Base-by-base conservation (phyloP, 2,888 invertebrate species). In the Catocala nupta region DNA sequence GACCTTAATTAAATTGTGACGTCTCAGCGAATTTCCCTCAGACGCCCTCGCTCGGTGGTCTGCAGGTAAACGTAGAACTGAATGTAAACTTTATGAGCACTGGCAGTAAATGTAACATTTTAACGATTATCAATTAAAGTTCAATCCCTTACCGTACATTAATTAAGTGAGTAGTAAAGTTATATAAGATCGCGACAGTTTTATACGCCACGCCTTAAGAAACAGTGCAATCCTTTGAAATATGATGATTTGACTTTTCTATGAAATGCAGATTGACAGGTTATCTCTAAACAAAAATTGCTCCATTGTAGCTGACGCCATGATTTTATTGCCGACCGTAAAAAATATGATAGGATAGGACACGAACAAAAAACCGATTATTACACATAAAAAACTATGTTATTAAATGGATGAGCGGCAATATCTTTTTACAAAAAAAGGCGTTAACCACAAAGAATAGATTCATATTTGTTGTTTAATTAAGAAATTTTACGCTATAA, bases 1-100 rank as follows among this genome's bases (percentile, higher is more conserved):
- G 70, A 70, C 79, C 84, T 90, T 89, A 92, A 93, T 93, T 92
- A 92, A 93, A 93, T 90, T 92, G 90, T 92, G 89, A 90, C 93
- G 91, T 90, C 86, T 90, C 86, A 92, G 89, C 92, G 92, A 91
- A 92, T 92, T 88, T 88, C 83, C 81, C 75, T 77, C 65, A 66
- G 76, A 68, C 77, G 55, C 66, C 49, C 83, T 69, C 80, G 52
- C 78, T 78, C 70, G 92, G 93, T 91, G 93, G 92, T 92, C 92
- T 70, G 61, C 78, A 78, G 76, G 81, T 84, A 82, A 81, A 75
- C 72, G 71, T 81, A 81, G 77, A 80, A 75, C 75, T 78, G 71
- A 75, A 76, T 75, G 75, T 78, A 74, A 76, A 75, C 78, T 86
- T 85, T 86, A 88, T 83, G 80, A 66, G 78, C 65, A 70, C 73